Evolutionary conservation across 2,888 invertebrate species (phyloP), one percentile per base, ranked within the genome.

Genomic region (Disparrhopalites patrizii): DNA sequence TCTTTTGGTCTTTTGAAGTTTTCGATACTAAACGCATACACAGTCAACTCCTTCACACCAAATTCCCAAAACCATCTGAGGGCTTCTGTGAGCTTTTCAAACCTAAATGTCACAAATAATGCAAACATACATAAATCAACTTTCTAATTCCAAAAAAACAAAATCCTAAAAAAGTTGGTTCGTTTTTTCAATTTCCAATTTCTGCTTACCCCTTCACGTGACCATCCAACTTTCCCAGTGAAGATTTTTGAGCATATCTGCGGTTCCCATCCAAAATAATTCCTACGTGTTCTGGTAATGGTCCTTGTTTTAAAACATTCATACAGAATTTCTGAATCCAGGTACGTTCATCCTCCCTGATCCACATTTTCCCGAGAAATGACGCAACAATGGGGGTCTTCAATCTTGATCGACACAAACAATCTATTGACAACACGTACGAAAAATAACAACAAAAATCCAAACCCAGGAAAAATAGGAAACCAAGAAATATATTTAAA

Each of bases 21-120:
- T 81, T 99, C 98, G 78, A 98, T 97, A 79, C 97, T 97, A 79
- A 99, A 98, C 36, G 98, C 98, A 81, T 97, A 99, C 1, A 98
- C 93, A 7, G 99, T 98, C 0, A 98, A 94, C 84, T 98, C 96
- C 36, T 85, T 84, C 69, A 99, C 87, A 10, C 92, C 97, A 65
- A 98, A 82, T 78, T 95, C 90, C 65, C 89, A 81, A 79, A 98
- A 99, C 92, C 92, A 93, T 80, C 89, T 85, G 43, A 95, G 80
- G 20, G 90, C 89, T 82, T 91, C 87, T 0, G 90, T 85, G 63
- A 92, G 80, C 78, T 89, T 91, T 67, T 89, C 86, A 79, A 91
- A 92, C 8, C 93, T 80, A 71, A n/a, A 72, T 72, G 15, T 30
- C n/a, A 15, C 4, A 31, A 60, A 54, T 28, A 30, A 52, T 18